A percentile compares a stretch with the other conserved stretches of the same genome.
Evolutionary conservation across 2,888 invertebrate genomes (phyloP).

Genomic region (Seladonia tumulorum): DNA sequence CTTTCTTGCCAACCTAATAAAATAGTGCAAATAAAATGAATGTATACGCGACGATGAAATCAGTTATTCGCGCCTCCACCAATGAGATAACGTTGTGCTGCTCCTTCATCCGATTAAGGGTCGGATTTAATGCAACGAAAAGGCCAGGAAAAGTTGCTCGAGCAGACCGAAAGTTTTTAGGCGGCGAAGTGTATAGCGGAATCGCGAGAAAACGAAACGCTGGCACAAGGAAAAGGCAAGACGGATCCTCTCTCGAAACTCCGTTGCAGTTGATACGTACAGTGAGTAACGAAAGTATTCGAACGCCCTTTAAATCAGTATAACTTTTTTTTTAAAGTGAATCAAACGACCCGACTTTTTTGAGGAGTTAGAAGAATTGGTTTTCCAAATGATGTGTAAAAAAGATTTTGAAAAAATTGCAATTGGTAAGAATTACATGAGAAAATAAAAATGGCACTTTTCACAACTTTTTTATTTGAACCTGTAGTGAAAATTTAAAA

Average conservation of each 20-base stretch:
- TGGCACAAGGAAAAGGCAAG: constrained; percentile 26
- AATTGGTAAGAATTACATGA: no score
- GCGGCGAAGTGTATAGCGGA: constrained; percentile 27
- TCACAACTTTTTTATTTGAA: no score
- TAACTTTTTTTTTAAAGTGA: no score
- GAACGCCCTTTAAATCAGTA: no score
- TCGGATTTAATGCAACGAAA: constrained; percentile 19
- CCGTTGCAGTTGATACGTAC: constrained; percentile 55
- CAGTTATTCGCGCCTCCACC: not conserved
- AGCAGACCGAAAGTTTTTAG: constrained; percentile 34
- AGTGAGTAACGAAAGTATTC: no score
- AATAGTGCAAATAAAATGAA: not conserved
- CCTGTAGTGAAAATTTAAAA: no score
- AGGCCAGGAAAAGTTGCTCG: constrained; percentile 34
- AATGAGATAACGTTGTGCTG: not conserved
- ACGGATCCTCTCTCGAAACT: constrained; percentile 49
- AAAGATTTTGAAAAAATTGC: no score
- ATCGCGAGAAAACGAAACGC: constrained; percentile 37
- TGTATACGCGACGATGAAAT: not conserved
- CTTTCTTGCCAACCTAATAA: no score
- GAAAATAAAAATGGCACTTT: no score
- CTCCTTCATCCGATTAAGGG: not conserved
- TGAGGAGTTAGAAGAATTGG: no score
- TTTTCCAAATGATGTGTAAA: no score
- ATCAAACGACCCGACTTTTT: no score